These are phyloP conservation scores for Takifugu bimaculatus DNA, from an alignment of 2,113 vertebrate genomes.

Conservation along the genomic window DNA sequence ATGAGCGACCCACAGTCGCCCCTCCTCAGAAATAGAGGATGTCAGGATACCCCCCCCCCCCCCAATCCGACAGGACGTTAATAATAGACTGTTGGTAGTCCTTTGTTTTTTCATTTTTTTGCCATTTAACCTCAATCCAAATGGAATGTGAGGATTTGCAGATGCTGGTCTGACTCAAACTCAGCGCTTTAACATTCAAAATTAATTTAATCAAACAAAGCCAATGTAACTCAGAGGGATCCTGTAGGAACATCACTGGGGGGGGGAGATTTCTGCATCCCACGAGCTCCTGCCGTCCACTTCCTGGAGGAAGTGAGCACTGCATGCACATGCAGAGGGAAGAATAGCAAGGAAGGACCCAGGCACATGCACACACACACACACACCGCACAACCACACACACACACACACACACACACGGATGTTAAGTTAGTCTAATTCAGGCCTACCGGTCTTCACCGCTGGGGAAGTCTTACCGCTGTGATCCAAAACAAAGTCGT, in stretches of 20 bases:
- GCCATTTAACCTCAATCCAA: background rate
- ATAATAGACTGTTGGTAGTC: constrained; percentile 23
- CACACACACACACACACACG: constrained; percentile 8
- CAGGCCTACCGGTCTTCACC: constrained; percentile 72
- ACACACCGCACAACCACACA: constrained; percentile 13
- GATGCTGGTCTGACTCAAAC: background rate
- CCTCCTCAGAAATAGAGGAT: constrained; percentile 12
- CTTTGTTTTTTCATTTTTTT: constrained; percentile 11
- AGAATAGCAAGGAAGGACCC: constrained; percentile 7
- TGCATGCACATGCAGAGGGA: constrained; percentile 2
- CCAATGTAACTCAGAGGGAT: background rate
- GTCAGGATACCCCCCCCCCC: constrained; percentile 10
- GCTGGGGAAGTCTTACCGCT: constrained; percentile 84
- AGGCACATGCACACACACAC: constrained; percentile 15
- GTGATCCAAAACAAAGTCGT: constrained; percentile 96
- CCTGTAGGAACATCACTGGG: background rate
- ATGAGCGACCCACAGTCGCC: constrained; percentile 2
- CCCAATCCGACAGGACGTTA: constrained; percentile 33
- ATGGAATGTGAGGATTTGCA: background rate
- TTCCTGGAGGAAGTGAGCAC: constrained; percentile 23
- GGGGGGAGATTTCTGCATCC: background rate
- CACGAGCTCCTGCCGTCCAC: constrained; percentile 18
- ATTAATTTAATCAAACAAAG: background rate
- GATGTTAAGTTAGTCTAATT: constrained; percentile 58
- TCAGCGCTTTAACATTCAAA: background rate